Evolutionary conservation across 1,140 invertebrate species (phyloP).

Genomic region (Neomicropteryx cornuta): DNA sequence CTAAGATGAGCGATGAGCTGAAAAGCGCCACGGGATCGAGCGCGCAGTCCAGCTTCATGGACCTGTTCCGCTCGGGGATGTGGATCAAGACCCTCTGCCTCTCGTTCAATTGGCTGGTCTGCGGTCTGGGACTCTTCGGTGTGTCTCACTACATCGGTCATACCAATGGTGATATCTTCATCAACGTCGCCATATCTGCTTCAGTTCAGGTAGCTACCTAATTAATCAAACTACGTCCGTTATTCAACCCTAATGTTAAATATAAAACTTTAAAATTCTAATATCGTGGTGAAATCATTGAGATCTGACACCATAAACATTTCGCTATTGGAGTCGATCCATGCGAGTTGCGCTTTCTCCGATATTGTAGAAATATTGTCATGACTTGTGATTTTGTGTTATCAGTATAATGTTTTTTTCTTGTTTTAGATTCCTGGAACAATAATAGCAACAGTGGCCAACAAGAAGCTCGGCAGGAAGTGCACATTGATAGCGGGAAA

Average conservation of each 20-base stretch:
- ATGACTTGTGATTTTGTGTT: no score
- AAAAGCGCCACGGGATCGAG: slow-evolving; percentile 16
- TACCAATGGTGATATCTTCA: slow-evolving; percentile 58
- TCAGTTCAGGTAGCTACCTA: slow-evolving; percentile 38
- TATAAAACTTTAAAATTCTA: no score
- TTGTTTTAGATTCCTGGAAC: slow-evolving; percentile 46
- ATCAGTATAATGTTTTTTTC: no score
- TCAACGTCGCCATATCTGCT: slow-evolving; percentile 61
- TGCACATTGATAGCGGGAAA: slow-evolving; percentile 39
- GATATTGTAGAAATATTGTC: no score
- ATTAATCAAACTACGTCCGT: background rate
- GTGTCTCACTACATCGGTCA: slow-evolving; percentile 64
- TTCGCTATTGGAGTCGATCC: no score
- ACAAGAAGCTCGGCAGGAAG: slow-evolving; percentile 39
- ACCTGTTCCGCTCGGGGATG: slow-evolving; percentile 61
- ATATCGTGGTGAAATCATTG: no score
- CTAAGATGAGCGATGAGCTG: slow-evolving; percentile 19
- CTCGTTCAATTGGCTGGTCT: slow-evolving; percentile 60
- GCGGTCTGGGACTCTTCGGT: slow-evolving; percentile 63
- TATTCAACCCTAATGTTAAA: no score
- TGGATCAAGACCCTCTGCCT: slow-evolving; percentile 60
- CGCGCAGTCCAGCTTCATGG: slow-evolving; percentile 46
- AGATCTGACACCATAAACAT: no score
- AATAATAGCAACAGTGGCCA: slow-evolving; percentile 38
- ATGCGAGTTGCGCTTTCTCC: no score